A percentile compares a stretch with the other conserved stretches of the same genome.
These are phyloP conservation scores for Ferdinandea cuprea DNA, from an alignment of 2,888 invertebrate genomes.

Conservation along the genomic window DNA sequence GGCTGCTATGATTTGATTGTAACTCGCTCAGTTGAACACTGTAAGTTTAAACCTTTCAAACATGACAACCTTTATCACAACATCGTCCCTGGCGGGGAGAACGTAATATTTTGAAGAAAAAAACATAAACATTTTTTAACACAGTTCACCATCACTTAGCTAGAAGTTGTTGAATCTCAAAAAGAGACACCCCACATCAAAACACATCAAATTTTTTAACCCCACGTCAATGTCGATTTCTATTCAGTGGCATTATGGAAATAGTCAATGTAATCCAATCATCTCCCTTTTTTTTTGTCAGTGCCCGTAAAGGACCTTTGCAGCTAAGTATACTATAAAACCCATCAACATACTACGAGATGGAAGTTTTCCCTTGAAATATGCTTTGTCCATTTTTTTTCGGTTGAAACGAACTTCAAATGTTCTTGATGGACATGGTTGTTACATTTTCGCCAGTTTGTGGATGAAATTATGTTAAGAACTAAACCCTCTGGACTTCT, in stretches of 20 bases:
- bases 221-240: constrained; percentile 69
- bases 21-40: too few relatives aligned
- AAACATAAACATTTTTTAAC: constrained; percentile 14
- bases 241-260: constrained; percentile 67
- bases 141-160: not conserved
- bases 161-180: constrained; percentile 16
- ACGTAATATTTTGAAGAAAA: constrained; percentile 46
- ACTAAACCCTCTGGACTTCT: constrained; percentile 20
- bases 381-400: constrained; percentile 31
- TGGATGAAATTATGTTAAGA: constrained; percentile 47
- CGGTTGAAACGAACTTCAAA: constrained; percentile 43
- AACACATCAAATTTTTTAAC: constrained; percentile 47
- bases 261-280: constrained; percentile 62
- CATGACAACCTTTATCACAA: too few relatives aligned
- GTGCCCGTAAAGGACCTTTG: constrained; percentile 60
- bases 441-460: constrained; percentile 58
- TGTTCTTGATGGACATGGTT: constrained; percentile 65
- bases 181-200: constrained; percentile 44
- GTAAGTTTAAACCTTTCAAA: too few relatives aligned
- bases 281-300: constrained; percentile 36
- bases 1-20: too few relatives aligned
- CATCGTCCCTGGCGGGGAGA: too few relatives aligned
- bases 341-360: not conserved
- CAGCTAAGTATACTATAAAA: not conserved
- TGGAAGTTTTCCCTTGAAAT: constrained; percentile 24